Conservation (phyloP, 2,888 invertebrate species). For the Muschampia plurimacula region DNA sequence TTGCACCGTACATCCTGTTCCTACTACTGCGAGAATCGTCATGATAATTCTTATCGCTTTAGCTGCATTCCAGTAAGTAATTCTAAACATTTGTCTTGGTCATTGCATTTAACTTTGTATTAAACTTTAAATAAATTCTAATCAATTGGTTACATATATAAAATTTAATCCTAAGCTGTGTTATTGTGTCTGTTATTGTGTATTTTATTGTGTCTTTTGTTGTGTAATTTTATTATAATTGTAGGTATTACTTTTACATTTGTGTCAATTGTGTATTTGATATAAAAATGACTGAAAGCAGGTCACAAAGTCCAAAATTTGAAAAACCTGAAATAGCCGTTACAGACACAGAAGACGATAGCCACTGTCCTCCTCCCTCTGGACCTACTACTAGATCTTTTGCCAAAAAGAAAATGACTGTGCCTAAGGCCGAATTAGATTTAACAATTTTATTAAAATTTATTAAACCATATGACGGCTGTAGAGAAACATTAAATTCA, state of each 20-base stretch:
- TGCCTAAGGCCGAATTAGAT: neutral
- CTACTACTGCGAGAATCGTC: neutral
- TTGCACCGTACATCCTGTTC: neutral
- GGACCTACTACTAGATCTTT: neutral
- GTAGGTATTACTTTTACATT: neutral
- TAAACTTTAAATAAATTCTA: too few species aligned
- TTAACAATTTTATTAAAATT: neutral
- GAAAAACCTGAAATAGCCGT: slow-evolving; percentile 13
- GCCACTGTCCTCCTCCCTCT: neutral
- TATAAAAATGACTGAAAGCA: slow-evolving; percentile 16
- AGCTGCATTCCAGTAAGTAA: slow-evolving; percentile 2
- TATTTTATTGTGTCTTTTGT: neutral
- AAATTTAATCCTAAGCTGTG: neutral
- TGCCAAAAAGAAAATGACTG: neutral
- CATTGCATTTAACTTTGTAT: neutral
- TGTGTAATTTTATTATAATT: too few species aligned
- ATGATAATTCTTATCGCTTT: neutral
- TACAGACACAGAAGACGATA: slow-evolving; percentile 10
- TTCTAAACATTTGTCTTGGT: neutral
- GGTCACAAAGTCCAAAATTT: slow-evolving; percentile 11
- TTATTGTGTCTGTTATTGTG: neutral
- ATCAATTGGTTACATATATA: too few species aligned
- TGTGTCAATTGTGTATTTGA: neutral
- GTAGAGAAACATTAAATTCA: slow-evolving; percentile 8
- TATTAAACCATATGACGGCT: slow-evolving; percentile 2